Conservation (phyloP, 2,113 vertebrate species). For the Pelmatolapia mariae region DNA sequence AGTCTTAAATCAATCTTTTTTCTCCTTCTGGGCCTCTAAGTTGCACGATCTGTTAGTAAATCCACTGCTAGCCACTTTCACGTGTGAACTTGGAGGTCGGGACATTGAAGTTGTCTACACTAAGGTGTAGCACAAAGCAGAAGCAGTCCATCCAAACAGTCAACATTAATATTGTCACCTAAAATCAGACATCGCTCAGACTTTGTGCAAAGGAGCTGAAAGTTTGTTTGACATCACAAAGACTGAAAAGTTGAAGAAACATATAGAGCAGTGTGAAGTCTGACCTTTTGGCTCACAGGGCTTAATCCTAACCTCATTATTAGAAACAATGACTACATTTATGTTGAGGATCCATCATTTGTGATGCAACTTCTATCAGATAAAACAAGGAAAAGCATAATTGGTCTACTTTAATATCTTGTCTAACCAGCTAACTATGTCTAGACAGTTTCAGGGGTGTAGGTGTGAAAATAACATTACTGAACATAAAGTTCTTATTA, state of each 20-base stretch:
- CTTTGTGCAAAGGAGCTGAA: fast-evolving
- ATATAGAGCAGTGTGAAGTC: neutral
- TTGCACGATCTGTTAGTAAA: fast-evolving
- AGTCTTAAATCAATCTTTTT: neutral
- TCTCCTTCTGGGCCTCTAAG: neutral
- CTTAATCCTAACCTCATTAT: fast-evolving
- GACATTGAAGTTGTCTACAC: neutral
- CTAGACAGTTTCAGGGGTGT: neutral
- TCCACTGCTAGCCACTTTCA: neutral
- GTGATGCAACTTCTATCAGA: neutral
- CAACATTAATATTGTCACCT: fast-evolving
- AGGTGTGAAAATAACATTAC: neutral
- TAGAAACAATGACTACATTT: fast-evolving
- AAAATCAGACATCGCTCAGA: neutral
- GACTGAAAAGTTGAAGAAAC: neutral
- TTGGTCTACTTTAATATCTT: neutral
- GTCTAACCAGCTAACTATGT: neutral
- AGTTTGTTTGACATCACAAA: neutral
- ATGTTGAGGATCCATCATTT: neutral
- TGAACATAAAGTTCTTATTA: neutral
- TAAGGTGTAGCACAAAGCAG: fast-evolving
- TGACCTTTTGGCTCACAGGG: neutral
- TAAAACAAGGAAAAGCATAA: neutral
- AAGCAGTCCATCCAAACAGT: neutral
- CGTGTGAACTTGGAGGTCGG: neutral